A percentile compares a stretch with the other conserved stretches of the same genome.
Conservation (phyloP, 2,113 vertebrate genomes). For the Clupea harengus region DNA sequence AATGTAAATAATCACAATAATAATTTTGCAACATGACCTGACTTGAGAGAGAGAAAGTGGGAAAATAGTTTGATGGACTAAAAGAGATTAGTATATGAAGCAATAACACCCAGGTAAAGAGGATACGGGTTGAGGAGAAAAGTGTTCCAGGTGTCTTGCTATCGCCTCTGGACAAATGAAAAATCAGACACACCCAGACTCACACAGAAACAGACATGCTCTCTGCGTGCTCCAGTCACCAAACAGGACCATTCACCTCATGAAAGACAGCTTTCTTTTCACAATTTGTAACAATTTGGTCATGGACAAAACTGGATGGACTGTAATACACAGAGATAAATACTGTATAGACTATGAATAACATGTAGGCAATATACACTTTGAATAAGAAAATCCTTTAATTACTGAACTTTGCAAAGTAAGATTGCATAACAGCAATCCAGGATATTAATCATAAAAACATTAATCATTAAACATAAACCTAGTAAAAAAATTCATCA, state of each 20-base stretch:
- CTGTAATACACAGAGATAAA: too few species aligned
- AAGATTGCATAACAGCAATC: too few species aligned
- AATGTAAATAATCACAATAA: neutral
- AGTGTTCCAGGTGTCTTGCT: slow-evolving; percentile 33
- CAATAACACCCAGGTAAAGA: neutral
- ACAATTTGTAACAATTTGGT: neutral
- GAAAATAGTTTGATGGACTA: neutral
- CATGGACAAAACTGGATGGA: neutral
- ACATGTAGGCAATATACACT: too few species aligned
- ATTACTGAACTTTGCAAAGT: too few species aligned
- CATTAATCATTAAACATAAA: too few species aligned
- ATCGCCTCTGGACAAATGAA: neutral
- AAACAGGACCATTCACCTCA: neutral
- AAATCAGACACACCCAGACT: neutral
- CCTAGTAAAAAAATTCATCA: too few species aligned
- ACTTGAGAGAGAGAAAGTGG: slow-evolving; percentile 10
- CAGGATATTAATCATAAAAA: too few species aligned
- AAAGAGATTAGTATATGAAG: neutral
- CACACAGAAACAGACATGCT: neutral
- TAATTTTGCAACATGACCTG: slow-evolving; percentile 21
- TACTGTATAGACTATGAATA: too few species aligned
- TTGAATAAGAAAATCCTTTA: too few species aligned
- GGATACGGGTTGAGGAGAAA: neutral
- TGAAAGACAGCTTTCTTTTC: neutral
- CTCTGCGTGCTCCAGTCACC: neutral